These are phyloP conservation scores for Charadrius vociferus DNA, from an alignment of 2,113 vertebrate genomes.

Conservation along the genomic window DNA sequence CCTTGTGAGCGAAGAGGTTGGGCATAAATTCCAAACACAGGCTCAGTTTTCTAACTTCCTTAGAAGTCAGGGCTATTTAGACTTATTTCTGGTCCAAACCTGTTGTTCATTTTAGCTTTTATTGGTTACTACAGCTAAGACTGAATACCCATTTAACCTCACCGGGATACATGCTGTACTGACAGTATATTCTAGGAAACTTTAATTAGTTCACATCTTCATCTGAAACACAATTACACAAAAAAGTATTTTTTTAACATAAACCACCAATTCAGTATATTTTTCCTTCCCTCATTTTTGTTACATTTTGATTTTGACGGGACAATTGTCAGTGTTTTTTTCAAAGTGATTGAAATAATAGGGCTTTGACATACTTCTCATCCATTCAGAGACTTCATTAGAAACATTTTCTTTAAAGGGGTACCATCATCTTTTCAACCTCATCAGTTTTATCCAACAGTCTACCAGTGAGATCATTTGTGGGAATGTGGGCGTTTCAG, in stretches of 20 bases:
- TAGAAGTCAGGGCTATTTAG: not conserved
- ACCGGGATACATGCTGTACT: not conserved
- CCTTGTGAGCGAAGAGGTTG: not conserved
- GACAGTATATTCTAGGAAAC: not conserved
- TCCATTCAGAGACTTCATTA: not conserved
- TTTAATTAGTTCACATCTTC: conserved; percentile 1
- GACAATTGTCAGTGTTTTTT: not conserved
- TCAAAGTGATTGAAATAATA: not conserved
- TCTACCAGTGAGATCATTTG: not conserved
- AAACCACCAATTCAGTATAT: not conserved
- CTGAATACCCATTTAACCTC: not conserved
- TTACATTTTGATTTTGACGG: not conserved
- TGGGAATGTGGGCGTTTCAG: not conserved
- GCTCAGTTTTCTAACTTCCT: not conserved
- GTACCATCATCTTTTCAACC: not conserved
- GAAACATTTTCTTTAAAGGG: not conserved
- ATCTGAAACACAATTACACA: not conserved
- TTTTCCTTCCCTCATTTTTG: not conserved
- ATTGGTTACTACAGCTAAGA: not conserved
- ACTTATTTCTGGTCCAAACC: not conserved
- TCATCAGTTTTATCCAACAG: not conserved
- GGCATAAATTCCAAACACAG: not conserved
- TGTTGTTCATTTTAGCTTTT: not conserved
- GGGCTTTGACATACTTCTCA: not conserved
- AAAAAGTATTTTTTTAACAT: not conserved